Percentiles rank a stretch among this genome's conserved stretches.
Evolutionary conservation across 2,888 invertebrate genomes (phyloP).

Genomic region (Labia minor): DNA sequence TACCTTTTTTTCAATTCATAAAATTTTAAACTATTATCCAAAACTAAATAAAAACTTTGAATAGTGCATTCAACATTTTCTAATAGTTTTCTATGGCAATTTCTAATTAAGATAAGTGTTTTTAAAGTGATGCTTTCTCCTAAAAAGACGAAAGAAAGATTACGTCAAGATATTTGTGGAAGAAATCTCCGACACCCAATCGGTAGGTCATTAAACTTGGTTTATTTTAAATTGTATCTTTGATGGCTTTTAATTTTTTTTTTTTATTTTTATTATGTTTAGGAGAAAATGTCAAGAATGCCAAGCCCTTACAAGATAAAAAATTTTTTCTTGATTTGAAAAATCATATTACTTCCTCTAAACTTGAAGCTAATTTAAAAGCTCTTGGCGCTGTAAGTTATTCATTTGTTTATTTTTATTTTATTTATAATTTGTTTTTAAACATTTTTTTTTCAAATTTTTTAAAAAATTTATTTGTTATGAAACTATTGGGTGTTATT

Average conservation of each 20-base stretch:
- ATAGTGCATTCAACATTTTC: no score
- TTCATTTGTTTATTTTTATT: slow-evolving; percentile 17
- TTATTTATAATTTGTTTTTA: background rate
- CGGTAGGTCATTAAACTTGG: background rate
- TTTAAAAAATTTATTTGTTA: no score
- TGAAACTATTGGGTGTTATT: no score
- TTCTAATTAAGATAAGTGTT: no score
- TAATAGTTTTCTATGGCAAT: no score
- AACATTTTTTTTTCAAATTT: background rate
- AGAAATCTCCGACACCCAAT: background rate
- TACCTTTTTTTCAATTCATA: no score
- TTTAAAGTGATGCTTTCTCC: background rate
- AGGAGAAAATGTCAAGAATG: background rate
- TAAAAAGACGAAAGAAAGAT: background rate
- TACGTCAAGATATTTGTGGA: background rate
- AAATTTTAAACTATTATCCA: no score
- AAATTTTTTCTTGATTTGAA: slow-evolving; percentile 67
- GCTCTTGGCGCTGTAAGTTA: slow-evolving; percentile 60
- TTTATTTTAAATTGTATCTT: background rate
- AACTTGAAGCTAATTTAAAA: slow-evolving; percentile 56
- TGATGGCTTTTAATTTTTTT: background rate
- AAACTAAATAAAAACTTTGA: no score
- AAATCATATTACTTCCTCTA: slow-evolving; percentile 52
- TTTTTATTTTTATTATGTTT: background rate
- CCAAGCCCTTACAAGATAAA: slow-evolving; percentile 51